Evolutionary conservation across 2,797 vertebrate genomes (phyloP), one percentile per base, ranked within the genome.

Genomic region (Ptychadena robeensis): DNA sequence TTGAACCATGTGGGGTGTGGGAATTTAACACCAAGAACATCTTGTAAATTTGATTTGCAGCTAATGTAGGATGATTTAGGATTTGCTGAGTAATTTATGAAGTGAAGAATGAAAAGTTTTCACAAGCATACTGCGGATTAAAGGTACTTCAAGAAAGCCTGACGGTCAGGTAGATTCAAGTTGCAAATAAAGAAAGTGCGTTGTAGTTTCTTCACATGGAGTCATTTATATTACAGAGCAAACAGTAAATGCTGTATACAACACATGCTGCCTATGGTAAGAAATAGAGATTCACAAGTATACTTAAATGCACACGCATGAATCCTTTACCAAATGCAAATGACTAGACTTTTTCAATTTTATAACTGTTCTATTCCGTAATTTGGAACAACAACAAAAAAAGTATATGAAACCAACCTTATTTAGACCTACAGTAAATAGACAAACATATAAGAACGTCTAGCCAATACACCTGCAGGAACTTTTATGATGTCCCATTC

Each of bases 21-120:
- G 3, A 30, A 81, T 73, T 81, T 57, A 81, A 57, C 71, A 75
- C 63, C 37, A 25, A 30, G 34, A 30, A 31, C n/a, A 31, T 71
- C 81, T 78, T 78, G 81, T 77, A 82, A 78, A 82, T 72, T n/a
- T 72, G 68, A 83, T 78, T 83, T 83, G 59, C 38, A 72, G 59
- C 40, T 34, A 31, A 61, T 78, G 30, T 53, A 64, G 30, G 71
- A 73, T 30, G 67, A 71, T 83, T 78, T 83, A 78, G 67, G 66
- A 65, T 64, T 73, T 57, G 25, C 59, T 64, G 74, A 81, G 63
- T 27, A 81, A 64, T 81, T 74, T 81, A 74, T 68, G 63, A 68
- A 68, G 61, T 74, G 80, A 53, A 30, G 70, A 72, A 71, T 77
- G 61, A 31, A 75, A 78, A 71, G 53, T 67, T 77, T 82, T 82